Evolutionary conservation across 2,113 vertebrate genomes (phyloP).

Genomic region (Terrapene triunguis): DNA sequence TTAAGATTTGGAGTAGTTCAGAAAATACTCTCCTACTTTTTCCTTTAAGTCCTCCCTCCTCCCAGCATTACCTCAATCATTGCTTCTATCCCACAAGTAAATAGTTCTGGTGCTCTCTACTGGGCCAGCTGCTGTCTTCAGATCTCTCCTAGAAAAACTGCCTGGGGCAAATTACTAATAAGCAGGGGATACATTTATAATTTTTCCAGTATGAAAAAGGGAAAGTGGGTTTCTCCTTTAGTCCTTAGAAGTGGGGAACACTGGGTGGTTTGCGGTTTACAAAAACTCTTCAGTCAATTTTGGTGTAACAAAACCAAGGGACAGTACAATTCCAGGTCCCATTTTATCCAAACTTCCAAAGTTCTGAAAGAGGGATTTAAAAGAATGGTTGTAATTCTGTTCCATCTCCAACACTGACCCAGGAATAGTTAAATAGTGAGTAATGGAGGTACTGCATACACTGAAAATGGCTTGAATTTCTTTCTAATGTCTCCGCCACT

Average conservation of each 20-base stretch:
- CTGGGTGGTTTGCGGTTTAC: neutral
- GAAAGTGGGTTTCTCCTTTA: neutral
- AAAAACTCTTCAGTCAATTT: neutral
- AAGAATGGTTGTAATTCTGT: neutral
- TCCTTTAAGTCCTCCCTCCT: neutral
- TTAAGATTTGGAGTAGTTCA: neutral
- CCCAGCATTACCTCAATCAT: neutral
- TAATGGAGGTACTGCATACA: neutral
- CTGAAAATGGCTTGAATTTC: neutral
- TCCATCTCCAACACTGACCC: neutral
- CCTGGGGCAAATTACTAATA: neutral
- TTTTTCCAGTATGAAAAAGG: neutral
- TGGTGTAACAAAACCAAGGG: rapidly evolving
- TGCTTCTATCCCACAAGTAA: neutral
- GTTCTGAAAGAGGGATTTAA: neutral
- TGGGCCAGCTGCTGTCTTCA: neutral
- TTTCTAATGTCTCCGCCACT: neutral
- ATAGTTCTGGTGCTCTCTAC: neutral
- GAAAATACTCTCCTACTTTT: neutral
- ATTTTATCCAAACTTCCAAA: neutral
- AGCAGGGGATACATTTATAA: neutral
- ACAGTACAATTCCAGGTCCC: neutral
- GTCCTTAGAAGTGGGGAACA: neutral
- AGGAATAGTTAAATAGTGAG: neutral
- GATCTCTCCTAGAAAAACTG: neutral